These are phyloP conservation scores for Thryonomys swinderianus DNA, from an alignment of 2,113 vertebrate genomes.

Conservation along the genomic window DNA sequence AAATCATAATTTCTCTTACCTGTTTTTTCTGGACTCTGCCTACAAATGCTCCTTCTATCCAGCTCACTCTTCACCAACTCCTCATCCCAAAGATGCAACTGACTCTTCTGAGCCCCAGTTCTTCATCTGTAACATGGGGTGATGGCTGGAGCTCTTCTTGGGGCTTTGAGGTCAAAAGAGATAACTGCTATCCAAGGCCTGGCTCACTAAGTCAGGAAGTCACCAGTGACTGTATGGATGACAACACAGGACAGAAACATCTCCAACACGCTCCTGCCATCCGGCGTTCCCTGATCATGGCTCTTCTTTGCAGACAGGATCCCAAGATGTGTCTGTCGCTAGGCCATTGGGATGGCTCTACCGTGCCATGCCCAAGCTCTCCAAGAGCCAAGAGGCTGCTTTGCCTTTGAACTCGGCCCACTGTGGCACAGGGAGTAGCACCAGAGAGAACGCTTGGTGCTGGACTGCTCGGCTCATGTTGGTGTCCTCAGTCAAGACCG, in stretches of 20 bases:
- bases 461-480: background rate
- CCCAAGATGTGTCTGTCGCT: no score
- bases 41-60: background rate
- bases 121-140: background rate
- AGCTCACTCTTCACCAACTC: fast-evolving
- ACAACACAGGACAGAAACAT: background rate
- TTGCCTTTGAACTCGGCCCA: background rate
- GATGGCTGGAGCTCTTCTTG: background rate
- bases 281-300: background rate
- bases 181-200: background rate
- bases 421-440: fast-evolving
- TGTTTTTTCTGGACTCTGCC: background rate
- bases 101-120: no score
- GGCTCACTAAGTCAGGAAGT: background rate
- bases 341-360: background rate
- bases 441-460: fast-evolving
- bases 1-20: background rate
- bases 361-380: background rate
- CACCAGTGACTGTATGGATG: background rate
- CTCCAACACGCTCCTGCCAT: fast-evolving
- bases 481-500: background rate
- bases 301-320: fast-evolving
- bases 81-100: fast-evolving
- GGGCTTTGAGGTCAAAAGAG: background rate
- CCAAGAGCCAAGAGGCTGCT: fast-evolving